phyloP scores from a whole-genome alignment of 2,113 vertebrate genomes.

The Abramis brama region DNA sequence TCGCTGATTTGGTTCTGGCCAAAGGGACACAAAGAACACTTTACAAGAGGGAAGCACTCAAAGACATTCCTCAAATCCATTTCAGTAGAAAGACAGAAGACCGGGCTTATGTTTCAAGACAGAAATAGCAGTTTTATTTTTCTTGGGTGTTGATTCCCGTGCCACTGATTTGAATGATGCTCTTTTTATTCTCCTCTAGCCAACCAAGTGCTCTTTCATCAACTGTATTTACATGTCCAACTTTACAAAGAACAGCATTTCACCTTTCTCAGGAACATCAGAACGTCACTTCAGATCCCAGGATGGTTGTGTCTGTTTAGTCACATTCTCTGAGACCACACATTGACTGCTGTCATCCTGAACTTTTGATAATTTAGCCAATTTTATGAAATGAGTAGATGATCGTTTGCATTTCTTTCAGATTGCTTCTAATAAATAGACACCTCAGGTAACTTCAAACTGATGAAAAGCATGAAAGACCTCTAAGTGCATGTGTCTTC shows the following conservation, averaged over 20 bases:
- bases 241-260: not conserved
- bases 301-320: not conserved
- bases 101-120: slow-evolving; percentile 17
- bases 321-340: not conserved
- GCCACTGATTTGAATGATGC: not conserved
- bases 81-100: slow-evolving; percentile 51
- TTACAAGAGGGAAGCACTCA: slow-evolving; percentile 75
- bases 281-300: not conserved
- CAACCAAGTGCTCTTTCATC: not conserved
- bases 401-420: not conserved
- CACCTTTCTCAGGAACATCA: not conserved
- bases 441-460: not conserved
- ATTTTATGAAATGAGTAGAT: not conserved
- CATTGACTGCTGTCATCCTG: not conserved
- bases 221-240: not conserved
- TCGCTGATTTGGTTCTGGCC: slow-evolving; percentile 72
- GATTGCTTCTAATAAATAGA: not conserved
- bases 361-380: not conserved
- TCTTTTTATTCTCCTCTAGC: slow-evolving; percentile 2
- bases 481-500: not conserved
- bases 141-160: slow-evolving; percentile 33
- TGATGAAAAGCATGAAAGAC: not conserved
- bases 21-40: slow-evolving; percentile 67
- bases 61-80: slow-evolving; percentile 71
- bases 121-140: slow-evolving; percentile 28